These are phyloP conservation scores for Craterocephalus amniculus DNA, from an alignment of 2,797 vertebrate genomes.

Conservation along the genomic window DNA sequence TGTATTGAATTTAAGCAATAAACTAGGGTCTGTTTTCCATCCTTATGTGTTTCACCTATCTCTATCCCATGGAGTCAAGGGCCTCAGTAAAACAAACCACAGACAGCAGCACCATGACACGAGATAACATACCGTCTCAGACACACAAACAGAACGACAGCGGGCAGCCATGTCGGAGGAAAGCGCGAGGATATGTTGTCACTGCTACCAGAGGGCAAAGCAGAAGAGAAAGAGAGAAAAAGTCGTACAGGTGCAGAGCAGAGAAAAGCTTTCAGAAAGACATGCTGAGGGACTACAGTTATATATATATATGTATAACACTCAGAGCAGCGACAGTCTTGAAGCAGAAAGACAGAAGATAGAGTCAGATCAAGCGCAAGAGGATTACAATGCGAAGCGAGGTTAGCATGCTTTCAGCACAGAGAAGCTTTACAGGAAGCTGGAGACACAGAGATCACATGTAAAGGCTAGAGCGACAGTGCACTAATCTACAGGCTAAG, in stretches of 20 bases:
- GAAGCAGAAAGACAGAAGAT: constrained; percentile 73
- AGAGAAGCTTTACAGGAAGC: constrained; percentile 74
- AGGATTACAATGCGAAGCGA: constrained; percentile 72
- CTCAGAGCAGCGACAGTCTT: constrained; percentile 74
- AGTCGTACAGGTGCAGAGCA: constrained; percentile 66
- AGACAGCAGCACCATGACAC: constrained; percentile 55
- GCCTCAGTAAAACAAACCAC: constrained; percentile 31
- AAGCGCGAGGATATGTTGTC: constrained; percentile 42
- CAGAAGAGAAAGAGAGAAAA: constrained; percentile 71
- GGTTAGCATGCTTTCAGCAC: constrained; percentile 82
- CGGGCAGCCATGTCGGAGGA: constrained; percentile 55
- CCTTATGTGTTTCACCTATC: constrained; percentile 11
- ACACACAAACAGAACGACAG: constrained; percentile 55
- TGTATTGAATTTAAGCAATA: constrained; percentile 40
- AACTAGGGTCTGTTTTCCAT: constrained; percentile 37
- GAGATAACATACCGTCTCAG: constrained; percentile 50
- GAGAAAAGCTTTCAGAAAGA: constrained; percentile 74
- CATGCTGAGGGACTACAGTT: constrained; percentile 80
- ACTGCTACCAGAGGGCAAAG: constrained; percentile 74
- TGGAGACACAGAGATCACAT: constrained; percentile 72
- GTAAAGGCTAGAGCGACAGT: constrained; percentile 81
- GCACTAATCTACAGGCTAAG: constrained; percentile 82
- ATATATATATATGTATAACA: constrained; percentile 69
- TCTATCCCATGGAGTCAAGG: constrained; percentile 57
- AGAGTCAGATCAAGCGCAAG: constrained; percentile 74